Evolutionary conservation across 2,113 vertebrate genomes (phyloP), one percentile per base, ranked within the genome.

Genomic region (Leucosticte australis): DNA sequence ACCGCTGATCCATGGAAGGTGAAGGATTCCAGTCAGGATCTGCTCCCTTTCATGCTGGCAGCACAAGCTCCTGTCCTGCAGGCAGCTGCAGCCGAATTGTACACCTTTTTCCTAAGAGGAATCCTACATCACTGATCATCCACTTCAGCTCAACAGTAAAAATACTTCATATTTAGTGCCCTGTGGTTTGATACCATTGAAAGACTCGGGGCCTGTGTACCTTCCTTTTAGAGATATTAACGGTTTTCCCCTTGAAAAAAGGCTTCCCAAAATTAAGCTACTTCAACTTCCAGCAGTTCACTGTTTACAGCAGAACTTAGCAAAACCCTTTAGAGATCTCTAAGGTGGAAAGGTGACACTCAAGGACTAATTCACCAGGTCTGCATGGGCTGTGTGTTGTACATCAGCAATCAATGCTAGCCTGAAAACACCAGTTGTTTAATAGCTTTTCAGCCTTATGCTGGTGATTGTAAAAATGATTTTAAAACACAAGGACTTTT

Each of bases 401-500:
- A 87, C 6, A 1, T 83, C 44, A 52, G 52, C 60, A 77, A 27
- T 75, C 60, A 35, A 6, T 13, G 47, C 74, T 31, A 42, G 76
- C 68, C 71, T 86, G 65, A 83, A 90, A 89, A 85, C 68, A 88
- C 33, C 60, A 52, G 59, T 55, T 81, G 27, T 63, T 65, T 52
- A 59, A 47, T 49, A 88, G 69, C 52, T 74, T 93, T 88, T 94
- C 68, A 90, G 95, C 76, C 18, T 74, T 74, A 77, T 88, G 87
- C 91, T 94, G 93, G 85, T 94, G 90, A 91, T 83, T 64, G 31
- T 47, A 89, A 90, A 71, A 52, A 55, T 46, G 31, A 85, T 70
- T 90, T 56, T 18, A 76, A 78, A 90, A 35, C 28, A 33, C 15
- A 27, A 41, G 17, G 30, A 6, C 6, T 23, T n/a, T 16, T 82